phyloP scores from a whole-genome alignment of 2,797 vertebrate species.

The Monodelphis domestica region DNA sequence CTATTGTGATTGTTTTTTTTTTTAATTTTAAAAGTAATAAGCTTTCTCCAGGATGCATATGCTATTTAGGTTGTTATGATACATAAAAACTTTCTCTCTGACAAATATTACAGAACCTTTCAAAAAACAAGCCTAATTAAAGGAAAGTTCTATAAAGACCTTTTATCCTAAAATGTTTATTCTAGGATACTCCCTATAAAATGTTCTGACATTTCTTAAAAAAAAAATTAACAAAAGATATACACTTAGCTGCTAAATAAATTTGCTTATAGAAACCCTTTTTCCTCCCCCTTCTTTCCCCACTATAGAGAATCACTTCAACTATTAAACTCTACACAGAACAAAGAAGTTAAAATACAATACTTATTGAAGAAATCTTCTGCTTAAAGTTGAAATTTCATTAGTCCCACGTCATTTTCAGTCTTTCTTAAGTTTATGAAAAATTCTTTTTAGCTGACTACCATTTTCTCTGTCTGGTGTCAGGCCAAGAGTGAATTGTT shows the following conservation, averaged over 20 bases:
- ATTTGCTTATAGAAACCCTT: neutral
- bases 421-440: conserved; percentile 6
- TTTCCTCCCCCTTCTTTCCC: too few species aligned
- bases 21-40: conserved; percentile 10
- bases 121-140: conserved; percentile 27
- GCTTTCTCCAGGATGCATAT: neutral
- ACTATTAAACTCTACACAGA: conserved; percentile 12
- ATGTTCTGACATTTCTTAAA: conserved; percentile 40
- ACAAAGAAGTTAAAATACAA: neutral
- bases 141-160: conserved; percentile 31
- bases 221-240: neutral
- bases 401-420: neutral
- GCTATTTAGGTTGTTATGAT: neutral
- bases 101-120: conserved; percentile 17
- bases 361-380: conserved; percentile 32
- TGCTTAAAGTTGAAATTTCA: conserved; percentile 29
- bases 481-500: conserved; percentile 40
- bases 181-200: conserved; percentile 24
- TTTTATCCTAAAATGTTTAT: conserved; percentile 38
- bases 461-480: conserved; percentile 18
- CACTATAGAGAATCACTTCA: neutral
- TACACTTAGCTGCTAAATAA: conserved; percentile 24
- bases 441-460: conserved; percentile 26
- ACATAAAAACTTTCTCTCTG: conserved; percentile 37
- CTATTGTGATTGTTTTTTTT: conserved; percentile 30